phyloP scores from a whole-genome alignment of 37 sponge, comb jelly and placozoan genomes.

The Chondrilla cf. caribensis region DNA sequence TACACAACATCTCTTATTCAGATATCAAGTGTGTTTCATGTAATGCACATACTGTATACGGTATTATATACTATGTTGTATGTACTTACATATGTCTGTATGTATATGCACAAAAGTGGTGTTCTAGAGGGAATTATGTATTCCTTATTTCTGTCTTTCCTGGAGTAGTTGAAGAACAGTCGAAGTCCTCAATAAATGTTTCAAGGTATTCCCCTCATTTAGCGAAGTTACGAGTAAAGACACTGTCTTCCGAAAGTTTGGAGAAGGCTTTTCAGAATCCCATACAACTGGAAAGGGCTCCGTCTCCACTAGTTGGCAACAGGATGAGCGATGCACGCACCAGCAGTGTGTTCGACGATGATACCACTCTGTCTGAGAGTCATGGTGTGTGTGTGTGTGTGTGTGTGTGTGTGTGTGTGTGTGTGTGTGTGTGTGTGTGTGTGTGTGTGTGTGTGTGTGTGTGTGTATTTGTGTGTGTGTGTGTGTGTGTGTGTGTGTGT shows the following conservation, averaged over 20 bases:
- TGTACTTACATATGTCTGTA: neutral
- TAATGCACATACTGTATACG: no score
- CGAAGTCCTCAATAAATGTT: no score
- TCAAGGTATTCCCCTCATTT: no score
- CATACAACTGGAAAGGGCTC: neutral
- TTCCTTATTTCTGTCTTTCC: no score
- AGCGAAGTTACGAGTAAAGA: neutral
- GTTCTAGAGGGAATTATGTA: no score
- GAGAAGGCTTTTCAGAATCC: conserved; percentile 12
- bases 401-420: neutral
- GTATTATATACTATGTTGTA: neutral
- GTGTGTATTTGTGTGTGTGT: neutral
- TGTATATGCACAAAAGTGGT: neutral
- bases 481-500: neutral
- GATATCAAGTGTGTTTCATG: no score
- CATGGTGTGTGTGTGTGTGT: conserved; percentile 29
- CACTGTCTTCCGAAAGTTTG: conserved; percentile 13
- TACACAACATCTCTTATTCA: no score
- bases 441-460: neutral
- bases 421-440: neutral
- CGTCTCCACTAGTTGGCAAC: neutral
- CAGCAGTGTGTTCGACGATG: conserved; percentile 15
- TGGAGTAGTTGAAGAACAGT: no score
- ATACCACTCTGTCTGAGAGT: conserved; percentile 59
- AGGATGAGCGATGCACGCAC: neutral